Evolutionary conservation across 2,888 invertebrate species (phyloP).

Genomic region (Volucella zonaria): DNA sequence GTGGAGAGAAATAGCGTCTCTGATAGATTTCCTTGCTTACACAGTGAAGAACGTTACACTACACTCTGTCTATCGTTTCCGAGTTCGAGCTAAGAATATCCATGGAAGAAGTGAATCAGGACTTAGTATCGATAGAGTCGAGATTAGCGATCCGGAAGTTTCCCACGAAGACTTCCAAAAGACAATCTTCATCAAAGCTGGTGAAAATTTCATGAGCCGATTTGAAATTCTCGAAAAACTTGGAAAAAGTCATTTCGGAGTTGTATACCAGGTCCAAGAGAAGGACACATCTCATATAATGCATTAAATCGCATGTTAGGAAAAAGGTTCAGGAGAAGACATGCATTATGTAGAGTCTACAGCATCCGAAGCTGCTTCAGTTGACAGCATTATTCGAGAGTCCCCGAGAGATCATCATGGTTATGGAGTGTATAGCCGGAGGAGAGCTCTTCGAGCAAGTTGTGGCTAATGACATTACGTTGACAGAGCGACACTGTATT

Average conservation of each 20-base stretch:
- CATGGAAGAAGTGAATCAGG: conserved; percentile 89
- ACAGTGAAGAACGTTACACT: conserved; percentile 85
- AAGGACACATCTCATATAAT: conserved; percentile 85
- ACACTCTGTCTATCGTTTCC: conserved; percentile 87
- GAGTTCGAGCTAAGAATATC: conserved; percentile 89
- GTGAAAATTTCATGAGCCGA: conserved; percentile 85
- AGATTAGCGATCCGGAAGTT: conserved; percentile 75
- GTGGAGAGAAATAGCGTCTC: conserved; percentile 85
- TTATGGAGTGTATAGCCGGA: no score
- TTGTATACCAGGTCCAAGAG: conserved; percentile 88
- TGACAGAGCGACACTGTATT: conserved; percentile 91
- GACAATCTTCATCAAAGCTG: conserved; percentile 80
- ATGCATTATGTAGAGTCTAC: conserved; percentile 91
- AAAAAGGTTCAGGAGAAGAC: conserved; percentile 92
- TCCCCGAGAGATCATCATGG: conserved; percentile 85
- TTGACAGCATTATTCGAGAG: conserved; percentile 91
- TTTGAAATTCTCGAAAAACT: conserved; percentile 88
- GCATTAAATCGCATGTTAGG: conserved; percentile 88
- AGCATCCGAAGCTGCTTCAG: conserved; percentile 93
- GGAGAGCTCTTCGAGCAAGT: conserved; percentile 97
- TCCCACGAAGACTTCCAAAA: conserved; percentile 77
- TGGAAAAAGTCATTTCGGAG: conserved; percentile 89
- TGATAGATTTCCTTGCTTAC: conserved; percentile 88
- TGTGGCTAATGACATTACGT: conserved; percentile 94
- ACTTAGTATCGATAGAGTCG: conserved; percentile 84